Evolutionary conservation across 1,140 invertebrate species (phyloP).

Genomic region (Tribolium castaneum): DNA sequence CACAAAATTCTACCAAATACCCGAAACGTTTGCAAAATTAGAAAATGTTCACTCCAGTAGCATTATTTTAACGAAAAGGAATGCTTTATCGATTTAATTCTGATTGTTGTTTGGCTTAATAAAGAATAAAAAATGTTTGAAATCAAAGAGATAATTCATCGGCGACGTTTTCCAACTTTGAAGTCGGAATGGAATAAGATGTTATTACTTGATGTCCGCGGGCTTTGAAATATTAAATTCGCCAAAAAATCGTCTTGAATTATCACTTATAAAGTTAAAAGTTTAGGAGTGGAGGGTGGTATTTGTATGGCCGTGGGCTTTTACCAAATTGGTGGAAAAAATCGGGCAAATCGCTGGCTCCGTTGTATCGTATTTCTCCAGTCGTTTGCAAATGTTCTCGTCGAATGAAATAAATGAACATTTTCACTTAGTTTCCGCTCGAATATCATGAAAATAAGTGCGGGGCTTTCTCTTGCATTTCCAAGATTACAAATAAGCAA

Average conservation of each 20-base stretch:
- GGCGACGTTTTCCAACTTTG: neutral
- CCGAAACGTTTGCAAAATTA: neutral
- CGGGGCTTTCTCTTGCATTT: constrained; percentile 8
- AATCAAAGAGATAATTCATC: neutral
- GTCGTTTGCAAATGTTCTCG: neutral
- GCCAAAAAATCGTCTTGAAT: neutral
- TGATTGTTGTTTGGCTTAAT: neutral
- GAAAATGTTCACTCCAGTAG: neutral
- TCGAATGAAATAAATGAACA: constrained; percentile 22
- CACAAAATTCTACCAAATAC: too few species aligned
- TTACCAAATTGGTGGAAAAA: neutral
- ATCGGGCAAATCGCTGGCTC: neutral
- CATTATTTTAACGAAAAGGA: neutral
- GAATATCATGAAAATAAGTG: constrained; percentile 10
- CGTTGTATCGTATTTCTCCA: neutral
- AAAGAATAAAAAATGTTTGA: neutral
- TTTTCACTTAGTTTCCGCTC: constrained; percentile 23
- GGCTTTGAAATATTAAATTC: neutral
- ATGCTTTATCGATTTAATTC: neutral
- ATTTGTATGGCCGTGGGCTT: neutral
- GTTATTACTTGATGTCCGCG: neutral
- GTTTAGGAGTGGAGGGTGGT: neutral
- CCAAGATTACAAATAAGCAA: constrained; percentile 15
- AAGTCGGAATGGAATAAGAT: neutral
- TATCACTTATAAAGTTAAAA: neutral